phyloP scores from a whole-genome alignment of 2,888 invertebrate genomes.

The Norana najaformis region DNA sequence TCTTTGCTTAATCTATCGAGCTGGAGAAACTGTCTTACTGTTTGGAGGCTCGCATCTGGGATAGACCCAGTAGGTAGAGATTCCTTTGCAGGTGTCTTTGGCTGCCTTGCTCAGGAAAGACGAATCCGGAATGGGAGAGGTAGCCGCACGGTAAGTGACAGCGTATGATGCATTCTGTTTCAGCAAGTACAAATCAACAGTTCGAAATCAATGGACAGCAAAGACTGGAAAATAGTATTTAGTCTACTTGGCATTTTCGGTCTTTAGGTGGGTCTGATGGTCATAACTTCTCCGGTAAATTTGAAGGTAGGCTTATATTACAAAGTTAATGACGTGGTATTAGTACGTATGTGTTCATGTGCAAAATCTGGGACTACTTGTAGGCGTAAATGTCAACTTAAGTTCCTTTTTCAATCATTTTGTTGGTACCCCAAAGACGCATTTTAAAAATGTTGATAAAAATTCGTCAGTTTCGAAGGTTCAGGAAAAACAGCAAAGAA shows the following conservation, averaged over 20 bases:
- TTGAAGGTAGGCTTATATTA: no score
- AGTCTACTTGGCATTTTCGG: neutral
- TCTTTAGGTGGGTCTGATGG: neutral
- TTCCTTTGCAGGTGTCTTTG: neutral
- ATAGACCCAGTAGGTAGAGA: neutral
- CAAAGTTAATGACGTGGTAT: no score
- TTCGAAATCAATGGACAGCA: neutral
- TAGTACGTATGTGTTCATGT: no score
- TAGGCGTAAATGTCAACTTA: no score
- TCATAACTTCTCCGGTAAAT: neutral
- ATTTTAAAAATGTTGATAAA: no score
- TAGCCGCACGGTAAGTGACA: neutral
- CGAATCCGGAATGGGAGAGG: neutral
- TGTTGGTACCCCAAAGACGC: no score
- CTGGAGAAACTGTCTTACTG: neutral
- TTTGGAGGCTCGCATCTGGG: neutral
- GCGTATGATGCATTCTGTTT: neutral
- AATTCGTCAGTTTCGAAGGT: no score
- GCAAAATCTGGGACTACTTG: no score
- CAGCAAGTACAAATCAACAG: neutral
- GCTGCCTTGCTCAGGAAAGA: neutral
- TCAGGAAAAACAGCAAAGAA: no score
- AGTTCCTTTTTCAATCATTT: no score
- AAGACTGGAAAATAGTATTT: neutral
- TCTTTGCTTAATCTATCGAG: no score